Evolutionary conservation across 2,888 invertebrate genomes (phyloP), one percentile per base, ranked within the genome.

Genomic region (Ophion costatus): DNA sequence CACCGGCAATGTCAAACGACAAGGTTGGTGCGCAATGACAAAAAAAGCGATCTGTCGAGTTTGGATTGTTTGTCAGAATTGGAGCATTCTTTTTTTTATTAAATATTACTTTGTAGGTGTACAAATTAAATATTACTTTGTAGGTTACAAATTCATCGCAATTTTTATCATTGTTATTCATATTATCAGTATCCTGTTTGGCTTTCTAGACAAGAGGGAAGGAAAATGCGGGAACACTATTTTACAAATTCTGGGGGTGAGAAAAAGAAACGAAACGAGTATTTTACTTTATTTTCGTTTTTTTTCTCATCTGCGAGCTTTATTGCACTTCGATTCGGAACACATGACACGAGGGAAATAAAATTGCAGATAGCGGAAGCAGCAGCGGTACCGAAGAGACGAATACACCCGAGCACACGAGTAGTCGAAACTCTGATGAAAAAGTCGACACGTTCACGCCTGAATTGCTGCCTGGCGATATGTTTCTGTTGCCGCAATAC

Each of bases 401-500:
- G 33, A 84, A 87, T 38, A 88, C 88, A 42, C 82, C 86, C 20
- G 89, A 88, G 22, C 88, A 87, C 64, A 88, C 88, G 45, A 45
- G 45, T 45, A 87, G 88, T 51, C 88, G 89, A 45, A 88, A 84
- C 71, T 80, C 83, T 24, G 89, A 88, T 57, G 88, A 90, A 70
- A 89, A 81, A 86, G 69, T 84, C 73, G 77, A 85, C 42, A 76
- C 80, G 20, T 80, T 83, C 69, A 88, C 56, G 80, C 91, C 92
- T 17, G 91, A 91, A 85, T 88, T 89, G 24, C 85, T 93, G 80
- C 87, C 90, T 2, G 89, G 89, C 69, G 95, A 95, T 88, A 95
- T 95, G 6, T 94, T 94, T 88, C 94, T 96, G 85, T 94, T 94
- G 80, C 95, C 95, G 1, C 96, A 96, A 91, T 94, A 94, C 90